A percentile compares a stretch with the other conserved stretches of the same genome.
phyloP scores from a whole-genome alignment of 2,797 vertebrate species.

The Calcarius lapponicus region DNA sequence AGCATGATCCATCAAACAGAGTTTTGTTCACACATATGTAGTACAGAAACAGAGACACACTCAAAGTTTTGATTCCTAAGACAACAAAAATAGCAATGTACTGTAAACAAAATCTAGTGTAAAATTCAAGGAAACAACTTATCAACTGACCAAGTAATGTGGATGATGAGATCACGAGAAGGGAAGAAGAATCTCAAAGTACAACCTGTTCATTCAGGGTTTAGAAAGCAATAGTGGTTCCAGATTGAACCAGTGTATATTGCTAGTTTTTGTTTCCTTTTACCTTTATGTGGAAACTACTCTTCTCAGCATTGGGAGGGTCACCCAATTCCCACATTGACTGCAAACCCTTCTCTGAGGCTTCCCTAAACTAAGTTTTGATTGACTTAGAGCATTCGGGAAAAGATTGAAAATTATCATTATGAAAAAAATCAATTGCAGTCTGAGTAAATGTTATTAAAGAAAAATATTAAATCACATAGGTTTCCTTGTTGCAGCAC shows the following conservation, averaged over 20 bases:
- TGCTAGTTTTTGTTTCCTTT: background rate
- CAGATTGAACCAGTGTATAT: background rate
- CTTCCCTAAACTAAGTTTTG: background rate
- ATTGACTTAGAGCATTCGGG: background rate
- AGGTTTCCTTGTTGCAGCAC: background rate
- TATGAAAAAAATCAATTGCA: background rate
- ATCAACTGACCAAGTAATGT: background rate
- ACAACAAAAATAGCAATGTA: background rate
- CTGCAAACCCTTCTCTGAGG: background rate
- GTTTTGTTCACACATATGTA: background rate
- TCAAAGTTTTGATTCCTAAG: background rate
- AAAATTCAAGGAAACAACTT: background rate
- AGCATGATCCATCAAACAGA: background rate
- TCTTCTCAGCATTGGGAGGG: background rate
- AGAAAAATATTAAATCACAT: background rate
- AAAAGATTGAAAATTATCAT: background rate
- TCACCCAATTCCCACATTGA: background rate
- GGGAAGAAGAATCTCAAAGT: background rate
- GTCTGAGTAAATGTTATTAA: background rate
- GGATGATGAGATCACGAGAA: background rate
- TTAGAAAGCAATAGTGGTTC: background rate
- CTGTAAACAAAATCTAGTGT: background rate
- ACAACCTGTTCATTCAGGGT: background rate
- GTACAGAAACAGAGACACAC: background rate
- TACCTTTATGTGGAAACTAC: background rate